phyloP scores from a whole-genome alignment of 2,888 invertebrate genomes.

The Stenodema calcarata region DNA sequence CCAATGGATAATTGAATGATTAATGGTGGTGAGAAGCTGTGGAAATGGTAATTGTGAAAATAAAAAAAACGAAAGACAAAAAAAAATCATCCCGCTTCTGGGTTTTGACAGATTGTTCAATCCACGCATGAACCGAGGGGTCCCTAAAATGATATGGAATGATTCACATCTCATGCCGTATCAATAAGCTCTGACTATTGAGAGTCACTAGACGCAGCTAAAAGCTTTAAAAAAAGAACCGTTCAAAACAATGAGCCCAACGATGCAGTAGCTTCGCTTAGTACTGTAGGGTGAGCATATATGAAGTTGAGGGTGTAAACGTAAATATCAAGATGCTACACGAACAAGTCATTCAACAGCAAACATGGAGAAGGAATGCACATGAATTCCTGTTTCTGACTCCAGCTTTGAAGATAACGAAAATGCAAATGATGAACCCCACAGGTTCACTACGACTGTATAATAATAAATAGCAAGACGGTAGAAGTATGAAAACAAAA shows the following conservation, averaged over 20 bases:
- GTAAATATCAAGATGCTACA: not conserved
- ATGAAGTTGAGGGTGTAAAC: not conserved
- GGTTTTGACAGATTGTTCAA: not conserved
- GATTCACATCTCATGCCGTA: not conserved
- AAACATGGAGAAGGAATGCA: not conserved
- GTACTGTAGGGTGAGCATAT: not conserved
- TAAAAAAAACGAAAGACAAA: slow-evolving; percentile 1
- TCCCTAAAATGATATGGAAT: not conserved
- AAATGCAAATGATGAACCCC: not conserved
- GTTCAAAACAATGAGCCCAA: not conserved
- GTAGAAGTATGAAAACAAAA: not conserved
- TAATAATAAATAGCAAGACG: not conserved
- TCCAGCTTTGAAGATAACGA: not conserved
- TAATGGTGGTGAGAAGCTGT: not conserved
- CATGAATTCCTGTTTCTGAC: not conserved
- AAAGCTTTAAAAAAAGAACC: not conserved
- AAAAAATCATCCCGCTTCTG: not conserved
- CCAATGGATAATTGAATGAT: not conserved
- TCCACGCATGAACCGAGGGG: not conserved
- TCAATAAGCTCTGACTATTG: not conserved
- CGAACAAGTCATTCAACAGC: not conserved
- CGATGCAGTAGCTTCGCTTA: not conserved
- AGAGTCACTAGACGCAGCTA: not conserved
- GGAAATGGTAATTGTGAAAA: not conserved
- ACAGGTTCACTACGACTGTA: not conserved